phyloP scores from a whole-genome alignment of 2,113 vertebrate genomes.

The Anseranas semipalmata region DNA sequence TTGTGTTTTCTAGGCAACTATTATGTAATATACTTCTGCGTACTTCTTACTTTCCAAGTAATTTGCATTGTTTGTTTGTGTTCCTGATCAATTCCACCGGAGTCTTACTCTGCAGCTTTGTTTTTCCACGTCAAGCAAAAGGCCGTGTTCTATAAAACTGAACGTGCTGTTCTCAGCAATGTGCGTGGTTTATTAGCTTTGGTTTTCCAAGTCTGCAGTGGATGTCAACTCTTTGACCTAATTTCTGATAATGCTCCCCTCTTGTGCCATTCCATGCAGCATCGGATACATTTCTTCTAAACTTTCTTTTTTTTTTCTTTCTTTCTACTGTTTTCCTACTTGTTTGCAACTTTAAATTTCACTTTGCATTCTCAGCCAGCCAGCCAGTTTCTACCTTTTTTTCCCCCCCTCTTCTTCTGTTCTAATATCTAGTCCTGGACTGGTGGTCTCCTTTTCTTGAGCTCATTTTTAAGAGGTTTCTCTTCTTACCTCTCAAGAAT shows the following conservation, averaged over 20 bases:
- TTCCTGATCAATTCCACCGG: background rate
- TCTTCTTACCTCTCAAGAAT: background rate
- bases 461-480: background rate
- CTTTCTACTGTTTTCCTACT: background rate
- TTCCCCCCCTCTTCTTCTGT: background rate
- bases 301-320: background rate
- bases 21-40: background rate
- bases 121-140: background rate
- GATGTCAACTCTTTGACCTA: background rate
- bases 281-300: background rate
- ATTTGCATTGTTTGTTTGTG: background rate
- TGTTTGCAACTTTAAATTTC: background rate
- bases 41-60: background rate
- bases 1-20: background rate
- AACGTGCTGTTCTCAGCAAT: background rate
- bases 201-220: background rate
- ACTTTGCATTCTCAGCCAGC: background rate
- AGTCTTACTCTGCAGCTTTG: accelerated
- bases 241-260: background rate
- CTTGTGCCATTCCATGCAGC: background rate
- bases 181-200: background rate
- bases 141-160: background rate
- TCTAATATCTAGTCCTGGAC: background rate
- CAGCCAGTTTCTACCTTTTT: background rate
- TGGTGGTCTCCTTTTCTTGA: background rate